These are phyloP conservation scores for Limanda limanda DNA, from an alignment of 2,113 vertebrate species.

Conservation along the genomic window DNA sequence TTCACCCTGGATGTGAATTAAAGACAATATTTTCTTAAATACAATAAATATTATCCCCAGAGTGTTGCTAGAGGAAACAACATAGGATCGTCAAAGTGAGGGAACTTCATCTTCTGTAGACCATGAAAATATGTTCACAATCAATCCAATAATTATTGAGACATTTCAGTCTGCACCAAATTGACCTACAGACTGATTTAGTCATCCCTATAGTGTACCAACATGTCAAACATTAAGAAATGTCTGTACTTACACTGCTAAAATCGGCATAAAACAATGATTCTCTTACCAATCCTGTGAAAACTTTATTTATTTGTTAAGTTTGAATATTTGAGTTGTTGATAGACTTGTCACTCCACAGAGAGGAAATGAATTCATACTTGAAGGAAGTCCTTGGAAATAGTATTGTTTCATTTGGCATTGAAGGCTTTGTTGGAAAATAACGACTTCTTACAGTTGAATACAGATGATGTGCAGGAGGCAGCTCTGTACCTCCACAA, in stretches of 20 bases:
- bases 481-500: conserved; percentile 61
- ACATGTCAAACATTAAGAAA: too few species aligned
- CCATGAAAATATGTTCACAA: too few species aligned
- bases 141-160: too few species aligned
- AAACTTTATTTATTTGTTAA: conserved; percentile 1
- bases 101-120: too few species aligned
- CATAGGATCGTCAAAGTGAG: too few species aligned
- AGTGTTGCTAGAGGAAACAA: too few species aligned
- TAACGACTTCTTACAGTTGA: conserved; percentile 53
- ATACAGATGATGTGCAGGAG: conserved; percentile 60
- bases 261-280: background rate
- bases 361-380: conserved; percentile 64
- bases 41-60: background rate
- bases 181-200: background rate
- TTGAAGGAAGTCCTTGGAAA: conserved; percentile 68
- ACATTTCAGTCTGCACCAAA: background rate
- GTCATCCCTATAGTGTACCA: background rate
- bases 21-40: too few species aligned
- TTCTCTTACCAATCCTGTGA: background rate
- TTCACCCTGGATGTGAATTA: too few species aligned
- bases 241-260: background rate
- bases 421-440: conserved; percentile 61
- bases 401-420: conserved; percentile 74
- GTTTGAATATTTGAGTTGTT: conserved; percentile 3
- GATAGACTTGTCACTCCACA: conserved; percentile 27